phyloP scores from a whole-genome alignment of 2,888 invertebrate genomes.

The Rambutsinella grinnellia region DNA sequence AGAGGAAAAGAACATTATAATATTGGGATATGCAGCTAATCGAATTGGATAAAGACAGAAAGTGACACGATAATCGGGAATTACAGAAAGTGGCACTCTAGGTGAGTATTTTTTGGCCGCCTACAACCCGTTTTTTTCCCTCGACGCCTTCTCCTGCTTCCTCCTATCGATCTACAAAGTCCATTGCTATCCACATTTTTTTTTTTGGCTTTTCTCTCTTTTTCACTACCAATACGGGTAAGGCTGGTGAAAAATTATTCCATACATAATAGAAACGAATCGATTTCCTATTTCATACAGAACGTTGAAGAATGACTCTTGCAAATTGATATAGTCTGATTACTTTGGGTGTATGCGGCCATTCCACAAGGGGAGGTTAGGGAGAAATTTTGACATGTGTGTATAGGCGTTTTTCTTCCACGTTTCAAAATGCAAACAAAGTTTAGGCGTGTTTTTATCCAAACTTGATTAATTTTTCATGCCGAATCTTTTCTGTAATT shows the following conservation, averaged over 20 bases:
- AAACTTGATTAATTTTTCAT: too few species aligned
- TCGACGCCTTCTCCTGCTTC: conserved; percentile 22
- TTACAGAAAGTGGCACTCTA: conserved; percentile 36
- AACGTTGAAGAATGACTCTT: not conserved
- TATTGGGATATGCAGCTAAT: conserved; percentile 10
- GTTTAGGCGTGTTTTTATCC: too few species aligned
- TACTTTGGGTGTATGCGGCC: too few species aligned
- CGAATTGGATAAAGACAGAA: conserved; percentile 30
- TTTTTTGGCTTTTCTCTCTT: conserved; percentile 12
- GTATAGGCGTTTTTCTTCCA: too few species aligned
- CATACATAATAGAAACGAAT: conserved; percentile 58
- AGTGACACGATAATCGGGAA: conserved; percentile 46
- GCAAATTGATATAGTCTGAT: too few species aligned
- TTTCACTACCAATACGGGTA: too few species aligned
- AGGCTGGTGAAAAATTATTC: conserved; percentile 54
- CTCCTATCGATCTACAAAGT: conserved; percentile 1
- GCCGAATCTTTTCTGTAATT: too few species aligned
- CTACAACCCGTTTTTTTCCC: conserved; percentile 8
- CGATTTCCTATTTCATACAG: conserved; percentile 43
- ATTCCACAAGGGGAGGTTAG: too few species aligned
- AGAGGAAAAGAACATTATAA: too few species aligned
- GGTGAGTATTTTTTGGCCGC: conserved; percentile 19
- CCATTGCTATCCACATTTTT: conserved; percentile 16
- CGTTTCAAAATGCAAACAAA: too few species aligned
- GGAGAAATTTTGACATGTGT: too few species aligned